phyloP scores from a whole-genome alignment of 92 coral and sea anemone species.

The Palythoa grandis region DNA sequence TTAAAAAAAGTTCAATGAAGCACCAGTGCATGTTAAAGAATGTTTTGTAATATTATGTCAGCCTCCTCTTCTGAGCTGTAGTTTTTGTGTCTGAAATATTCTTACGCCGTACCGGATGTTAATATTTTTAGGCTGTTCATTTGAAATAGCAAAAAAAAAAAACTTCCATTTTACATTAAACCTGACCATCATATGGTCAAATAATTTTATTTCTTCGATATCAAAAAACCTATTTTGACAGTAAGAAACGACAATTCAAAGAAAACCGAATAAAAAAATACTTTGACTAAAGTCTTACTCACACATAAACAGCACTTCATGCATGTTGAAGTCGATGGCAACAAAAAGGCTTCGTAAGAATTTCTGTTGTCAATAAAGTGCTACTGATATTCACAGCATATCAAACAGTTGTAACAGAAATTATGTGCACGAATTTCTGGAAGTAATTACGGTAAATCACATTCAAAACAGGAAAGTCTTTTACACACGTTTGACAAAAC shows the following conservation, averaged over 20 bases:
- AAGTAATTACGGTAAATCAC: slow-evolving; percentile 17
- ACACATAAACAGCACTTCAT: background rate
- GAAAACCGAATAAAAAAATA: background rate
- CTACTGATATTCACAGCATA: background rate
- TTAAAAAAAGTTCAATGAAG: background rate
- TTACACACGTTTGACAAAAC: slow-evolving; percentile 28
- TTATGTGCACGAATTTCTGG: slow-evolving; percentile 9
- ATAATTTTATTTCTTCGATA: background rate
- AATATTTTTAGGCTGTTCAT: slow-evolving; percentile 1
- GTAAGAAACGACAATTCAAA: background rate
- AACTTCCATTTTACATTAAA: background rate
- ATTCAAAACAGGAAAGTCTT: slow-evolving; percentile 40
- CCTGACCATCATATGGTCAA: background rate
- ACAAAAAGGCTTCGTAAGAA: background rate
- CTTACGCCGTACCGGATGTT: background rate
- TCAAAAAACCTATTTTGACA: background rate
- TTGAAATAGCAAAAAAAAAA: background rate
- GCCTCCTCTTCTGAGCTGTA: background rate
- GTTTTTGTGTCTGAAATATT: background rate
- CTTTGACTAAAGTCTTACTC: background rate
- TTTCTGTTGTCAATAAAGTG: slow-evolving; percentile 22
- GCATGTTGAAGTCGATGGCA: slow-evolving; percentile 12
- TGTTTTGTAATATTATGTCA: background rate
- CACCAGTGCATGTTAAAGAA: slow-evolving; percentile 28
- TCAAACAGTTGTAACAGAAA: background rate